These are phyloP conservation scores for Macrophya alboannulata DNA, from an alignment of 2,888 invertebrate species.

Conservation along the genomic window DNA sequence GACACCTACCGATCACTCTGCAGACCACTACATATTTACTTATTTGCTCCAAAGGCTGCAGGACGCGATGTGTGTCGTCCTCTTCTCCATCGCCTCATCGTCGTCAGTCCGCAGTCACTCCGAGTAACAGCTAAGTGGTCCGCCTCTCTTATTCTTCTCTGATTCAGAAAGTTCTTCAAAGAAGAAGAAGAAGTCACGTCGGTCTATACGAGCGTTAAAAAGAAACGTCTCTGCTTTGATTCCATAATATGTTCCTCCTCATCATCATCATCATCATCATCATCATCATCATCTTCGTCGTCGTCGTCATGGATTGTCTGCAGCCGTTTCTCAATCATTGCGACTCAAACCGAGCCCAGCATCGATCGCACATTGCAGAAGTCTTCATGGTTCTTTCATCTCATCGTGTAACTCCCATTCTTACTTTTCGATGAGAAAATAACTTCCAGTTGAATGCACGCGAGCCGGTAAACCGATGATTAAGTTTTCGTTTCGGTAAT, in stretches of 20 bases:
- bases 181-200: background rate
- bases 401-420: constrained; percentile 9
- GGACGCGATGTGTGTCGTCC: constrained; percentile 37
- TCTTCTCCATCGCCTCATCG: constrained; percentile 36
- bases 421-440: constrained; percentile 1
- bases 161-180: background rate
- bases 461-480: constrained; percentile 26
- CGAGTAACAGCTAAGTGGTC: constrained; percentile 49
- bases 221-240: background rate
- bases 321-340: background rate
- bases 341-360: background rate
- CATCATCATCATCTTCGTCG: background rate
- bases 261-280: background rate
- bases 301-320: background rate
- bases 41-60: constrained; percentile 22
- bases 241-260: background rate
- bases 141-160: constrained; percentile 5
- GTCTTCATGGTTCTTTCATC: background rate
- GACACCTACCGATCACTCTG: constrained; percentile 68
- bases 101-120: constrained; percentile 28
- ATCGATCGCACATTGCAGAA: background rate
- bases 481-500: constrained; percentile 48
- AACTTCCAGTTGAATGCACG: constrained; percentile 7
- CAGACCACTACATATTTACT: constrained; percentile 49
- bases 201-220: background rate